Percentiles rank a stretch among this genome's conserved stretches.
These are phyloP conservation scores for Alviniconcha strummeri DNA, from an alignment of 2,888 invertebrate genomes.

Conservation along the genomic window DNA sequence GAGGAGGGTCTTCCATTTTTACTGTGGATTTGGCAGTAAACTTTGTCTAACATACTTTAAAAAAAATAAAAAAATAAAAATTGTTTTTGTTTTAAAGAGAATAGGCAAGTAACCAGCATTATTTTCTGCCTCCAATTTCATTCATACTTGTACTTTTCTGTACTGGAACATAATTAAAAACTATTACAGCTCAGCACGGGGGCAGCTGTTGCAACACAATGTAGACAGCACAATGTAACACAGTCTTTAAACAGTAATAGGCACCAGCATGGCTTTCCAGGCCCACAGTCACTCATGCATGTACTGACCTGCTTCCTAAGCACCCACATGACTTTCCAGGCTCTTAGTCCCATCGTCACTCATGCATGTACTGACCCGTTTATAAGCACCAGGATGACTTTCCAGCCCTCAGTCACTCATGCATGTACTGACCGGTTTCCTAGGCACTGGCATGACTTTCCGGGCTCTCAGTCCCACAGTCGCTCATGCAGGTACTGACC, in stretches of 20 bases:
- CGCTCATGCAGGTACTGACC: conserved; percentile 77
- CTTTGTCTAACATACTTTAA: no score
- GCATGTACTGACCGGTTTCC: conserved; percentile 86
- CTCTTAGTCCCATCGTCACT: conserved; percentile 83
- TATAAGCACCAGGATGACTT: no score
- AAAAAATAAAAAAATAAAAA: not conserved
- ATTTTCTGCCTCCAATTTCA: conserved; percentile 90
- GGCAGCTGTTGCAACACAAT: no score
- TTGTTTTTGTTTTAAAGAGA: not conserved
- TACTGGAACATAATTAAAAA: not conserved
- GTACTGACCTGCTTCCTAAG: conserved; percentile 90
- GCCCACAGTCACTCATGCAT: conserved; percentile 79
- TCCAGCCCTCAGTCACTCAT: no score
- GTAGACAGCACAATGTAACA: no score
- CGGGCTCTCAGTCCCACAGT: conserved; percentile 87
- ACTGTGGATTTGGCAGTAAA: no score
- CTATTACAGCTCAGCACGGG: not conserved
- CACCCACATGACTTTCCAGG: conserved; percentile 93
- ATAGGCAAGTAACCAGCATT: conserved; percentile 79
- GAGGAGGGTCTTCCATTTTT: no score
- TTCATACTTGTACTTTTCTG: no score
- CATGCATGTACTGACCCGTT: no score
- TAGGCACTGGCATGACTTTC: conserved; percentile 91
- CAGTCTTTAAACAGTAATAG: conserved; percentile 71
- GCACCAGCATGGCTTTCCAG: conserved; percentile 93